Conservation (phyloP, 2,113 vertebrate species). For the Carassius carassius region DNA sequence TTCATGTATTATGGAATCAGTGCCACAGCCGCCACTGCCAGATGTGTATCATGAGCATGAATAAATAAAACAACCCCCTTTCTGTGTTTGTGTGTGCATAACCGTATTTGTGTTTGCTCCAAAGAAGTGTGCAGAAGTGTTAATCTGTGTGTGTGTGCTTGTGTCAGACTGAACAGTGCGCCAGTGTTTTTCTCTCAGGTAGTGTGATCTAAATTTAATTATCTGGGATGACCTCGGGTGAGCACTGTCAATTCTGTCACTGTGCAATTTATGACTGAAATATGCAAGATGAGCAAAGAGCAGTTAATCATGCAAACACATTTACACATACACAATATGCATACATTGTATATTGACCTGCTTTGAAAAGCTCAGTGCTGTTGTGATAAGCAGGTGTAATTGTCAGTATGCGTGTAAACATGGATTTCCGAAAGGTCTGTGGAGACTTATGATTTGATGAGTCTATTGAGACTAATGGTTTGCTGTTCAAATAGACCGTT, state of each 20-base stretch:
- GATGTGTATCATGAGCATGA: conserved; percentile 32
- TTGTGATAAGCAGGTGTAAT: conserved; percentile 23
- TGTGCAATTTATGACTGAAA: not conserved
- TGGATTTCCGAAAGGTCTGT: conserved; percentile 14
- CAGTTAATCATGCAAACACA: not conserved
- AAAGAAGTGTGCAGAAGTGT: conserved; percentile 5
- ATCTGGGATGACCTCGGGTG: not conserved
- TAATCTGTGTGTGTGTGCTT: not conserved
- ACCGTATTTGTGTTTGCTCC: not conserved
- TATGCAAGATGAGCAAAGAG: conserved; percentile 5
- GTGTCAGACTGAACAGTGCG: not conserved
- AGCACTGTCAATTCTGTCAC: conserved; percentile 26
- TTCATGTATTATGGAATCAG: conserved; percentile 60
- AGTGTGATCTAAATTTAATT: conserved; percentile 30
- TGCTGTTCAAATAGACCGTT: conserved; percentile 42
- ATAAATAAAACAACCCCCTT: conserved; percentile 23
- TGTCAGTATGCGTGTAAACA: conserved; percentile 16
- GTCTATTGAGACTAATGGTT: conserved; percentile 35
- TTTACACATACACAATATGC: not conserved
- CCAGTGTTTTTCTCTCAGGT: conserved; percentile 7
- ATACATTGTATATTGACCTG: conserved; percentile 3
- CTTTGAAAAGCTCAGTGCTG: conserved; percentile 22
- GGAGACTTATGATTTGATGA: conserved; percentile 31
- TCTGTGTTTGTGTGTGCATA: conserved; percentile 21
- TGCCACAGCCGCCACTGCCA: not conserved